A percentile compares a stretch with the other conserved stretches of the same genome.
phyloP scores from a whole-genome alignment of 2,888 invertebrate species.

The Leptogaster cylindrica region DNA sequence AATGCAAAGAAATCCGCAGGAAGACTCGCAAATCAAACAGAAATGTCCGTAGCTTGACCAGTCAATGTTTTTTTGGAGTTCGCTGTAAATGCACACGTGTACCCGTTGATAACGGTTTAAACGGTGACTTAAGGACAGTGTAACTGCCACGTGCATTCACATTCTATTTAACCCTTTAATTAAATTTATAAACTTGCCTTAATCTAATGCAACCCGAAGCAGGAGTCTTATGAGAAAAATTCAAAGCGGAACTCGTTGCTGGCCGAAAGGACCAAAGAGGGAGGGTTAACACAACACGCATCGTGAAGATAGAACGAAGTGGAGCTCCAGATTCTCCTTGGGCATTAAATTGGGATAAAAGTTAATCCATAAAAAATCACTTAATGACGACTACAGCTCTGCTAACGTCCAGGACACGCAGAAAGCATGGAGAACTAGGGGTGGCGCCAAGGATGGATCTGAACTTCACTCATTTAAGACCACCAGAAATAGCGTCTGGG shows the following conservation, averaged over 20 bases:
- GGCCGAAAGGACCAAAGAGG: constrained; percentile 1
- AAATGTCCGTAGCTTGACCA: no score
- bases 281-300: no score
- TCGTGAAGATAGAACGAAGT: no score
- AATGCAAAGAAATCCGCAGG: constrained; percentile 11
- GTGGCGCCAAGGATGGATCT: neutral
- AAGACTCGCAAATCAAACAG: no score
- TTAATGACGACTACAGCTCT: constrained; percentile 40
- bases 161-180: constrained; percentile 47
- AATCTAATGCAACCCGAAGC: constrained; percentile 38
- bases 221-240: no score
- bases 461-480: no score
- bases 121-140: neutral
- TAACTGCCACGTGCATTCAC: constrained; percentile 33
- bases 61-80: no score
- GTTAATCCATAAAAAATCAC: constrained; percentile 48
- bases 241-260: constrained; percentile 14
- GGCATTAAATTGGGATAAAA: constrained; percentile 47
- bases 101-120: no score
- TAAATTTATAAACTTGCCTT: constrained; percentile 48
- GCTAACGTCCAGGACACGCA: constrained; percentile 5
- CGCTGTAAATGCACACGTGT: no score
- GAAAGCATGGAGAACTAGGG: constrained; percentile 10
- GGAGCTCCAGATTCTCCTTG: constrained; percentile 21
- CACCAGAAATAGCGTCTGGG: no score